A percentile compares a stretch with the other conserved stretches of the same genome.
Evolutionary conservation across 35 echinoderm and acorn worm species (phyloP).

Genomic region (Anneissia japonica): DNA sequence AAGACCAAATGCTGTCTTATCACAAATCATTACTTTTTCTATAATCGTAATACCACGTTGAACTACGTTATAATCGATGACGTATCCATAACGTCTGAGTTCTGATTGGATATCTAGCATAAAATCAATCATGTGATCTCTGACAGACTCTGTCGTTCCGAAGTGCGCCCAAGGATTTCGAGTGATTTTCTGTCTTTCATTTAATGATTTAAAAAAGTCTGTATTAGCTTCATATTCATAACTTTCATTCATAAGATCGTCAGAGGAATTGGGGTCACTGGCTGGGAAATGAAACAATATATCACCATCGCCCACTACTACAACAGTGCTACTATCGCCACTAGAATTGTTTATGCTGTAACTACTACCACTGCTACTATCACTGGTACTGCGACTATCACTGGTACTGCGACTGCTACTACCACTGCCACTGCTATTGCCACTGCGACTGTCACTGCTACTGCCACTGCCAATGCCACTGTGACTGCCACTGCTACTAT

Average conservation of each 20-base stretch:
- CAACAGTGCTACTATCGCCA: no score
- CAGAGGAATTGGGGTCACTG: background rate
- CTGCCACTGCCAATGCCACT: no score
- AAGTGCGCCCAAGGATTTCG: background rate
- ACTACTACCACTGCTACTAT: no score
- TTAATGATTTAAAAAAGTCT: background rate
- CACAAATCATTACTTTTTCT: background rate
- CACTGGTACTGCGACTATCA: no score
- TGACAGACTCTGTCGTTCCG: background rate
- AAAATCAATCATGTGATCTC: background rate
- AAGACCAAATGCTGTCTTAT: background rate
- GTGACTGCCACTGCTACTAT: no score
- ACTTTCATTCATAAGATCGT: background rate
- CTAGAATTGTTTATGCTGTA: no score
- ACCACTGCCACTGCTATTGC: no score
- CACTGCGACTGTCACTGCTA: no score
- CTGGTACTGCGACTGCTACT: no score
- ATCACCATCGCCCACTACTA: no score
- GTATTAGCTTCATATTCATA: background rate
- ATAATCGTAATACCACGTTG: background rate
- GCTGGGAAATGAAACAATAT: no score
- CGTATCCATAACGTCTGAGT: background rate
- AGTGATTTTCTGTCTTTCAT: background rate
- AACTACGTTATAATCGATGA: background rate
- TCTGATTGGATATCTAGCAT: background rate